Conservation (phyloP, 2,113 vertebrate species). For the Menura novaehollandiae region DNA sequence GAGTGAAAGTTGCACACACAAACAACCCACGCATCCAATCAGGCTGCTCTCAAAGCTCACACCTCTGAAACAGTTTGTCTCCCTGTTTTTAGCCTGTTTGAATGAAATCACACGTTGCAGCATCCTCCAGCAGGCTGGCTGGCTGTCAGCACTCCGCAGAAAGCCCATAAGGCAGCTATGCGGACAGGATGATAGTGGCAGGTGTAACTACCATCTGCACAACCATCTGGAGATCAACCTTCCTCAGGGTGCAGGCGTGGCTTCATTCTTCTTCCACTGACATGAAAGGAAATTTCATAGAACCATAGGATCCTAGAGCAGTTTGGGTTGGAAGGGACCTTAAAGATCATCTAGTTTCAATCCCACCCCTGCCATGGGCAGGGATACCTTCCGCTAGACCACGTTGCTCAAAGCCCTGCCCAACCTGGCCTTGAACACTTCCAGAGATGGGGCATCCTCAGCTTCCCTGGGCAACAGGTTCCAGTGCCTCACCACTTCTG, state of each 20-base stretch:
- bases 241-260: background rate
- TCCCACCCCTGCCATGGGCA: accelerated
- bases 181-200: background rate
- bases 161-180: background rate
- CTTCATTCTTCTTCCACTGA: background rate
- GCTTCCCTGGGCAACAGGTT: background rate
- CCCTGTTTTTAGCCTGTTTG: background rate
- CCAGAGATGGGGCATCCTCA: background rate
- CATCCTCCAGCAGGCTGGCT: background rate
- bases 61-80: background rate
- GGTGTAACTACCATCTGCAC: constrained; percentile 29
- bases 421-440: background rate
- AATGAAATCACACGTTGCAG: background rate
- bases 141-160: background rate
- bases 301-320: background rate
- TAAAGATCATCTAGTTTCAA: background rate
- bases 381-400: background rate
- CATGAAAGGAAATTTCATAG: background rate
- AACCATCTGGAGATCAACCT: constrained; percentile 14
- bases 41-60: background rate
- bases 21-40: background rate
- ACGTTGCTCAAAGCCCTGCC: accelerated
- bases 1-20: background rate
- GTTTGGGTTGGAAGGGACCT: background rate
- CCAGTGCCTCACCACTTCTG: background rate